Percentiles rank a stretch among this genome's conserved stretches.
These are phyloP conservation scores for Lochmaea capreae DNA, from an alignment of 2,888 invertebrate species.

Conservation along the genomic window DNA sequence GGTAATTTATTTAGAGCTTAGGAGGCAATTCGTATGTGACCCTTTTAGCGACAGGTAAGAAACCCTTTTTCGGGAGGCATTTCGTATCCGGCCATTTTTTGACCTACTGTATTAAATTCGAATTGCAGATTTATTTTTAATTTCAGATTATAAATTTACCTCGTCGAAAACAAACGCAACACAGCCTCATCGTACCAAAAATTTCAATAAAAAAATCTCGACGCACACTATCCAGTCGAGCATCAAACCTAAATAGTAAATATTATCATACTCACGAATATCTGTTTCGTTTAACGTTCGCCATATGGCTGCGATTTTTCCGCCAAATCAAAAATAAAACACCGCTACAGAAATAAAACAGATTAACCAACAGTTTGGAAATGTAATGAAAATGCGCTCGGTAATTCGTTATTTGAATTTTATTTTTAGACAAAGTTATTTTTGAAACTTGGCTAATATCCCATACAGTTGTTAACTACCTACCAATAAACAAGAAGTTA, in stretches of 20 bases:
- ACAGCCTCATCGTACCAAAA: neutral
- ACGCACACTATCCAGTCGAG: neutral
- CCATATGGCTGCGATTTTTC: conserved; percentile 43
- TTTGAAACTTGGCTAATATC: conserved; percentile 45
- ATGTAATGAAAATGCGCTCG: conserved; percentile 45
- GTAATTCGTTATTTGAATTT: conserved; percentile 26
- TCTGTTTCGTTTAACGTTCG: conserved; percentile 36
- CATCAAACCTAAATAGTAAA: conserved; percentile 35
- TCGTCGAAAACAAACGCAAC: neutral
- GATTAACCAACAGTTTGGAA: conserved; percentile 38
- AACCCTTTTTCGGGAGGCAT: too few species aligned
- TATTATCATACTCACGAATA: conserved; percentile 32
- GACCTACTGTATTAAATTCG: too few species aligned
- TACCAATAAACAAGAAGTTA: conserved; percentile 44
- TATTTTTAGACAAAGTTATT: conserved; percentile 40
- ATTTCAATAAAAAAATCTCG: conserved; percentile 4
- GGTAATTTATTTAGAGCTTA: too few species aligned
- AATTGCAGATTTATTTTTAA: neutral
- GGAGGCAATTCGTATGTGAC: too few species aligned
- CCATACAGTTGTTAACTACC: conserved; percentile 46
- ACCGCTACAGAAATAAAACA: conserved; percentile 42
- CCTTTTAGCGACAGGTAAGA: too few species aligned
- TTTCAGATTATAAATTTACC: neutral
- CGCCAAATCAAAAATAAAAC: conserved; percentile 45
- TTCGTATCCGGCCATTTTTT: too few species aligned